phyloP scores from a whole-genome alignment of 2,113 vertebrate genomes.

The Notarius lentiginosus region DNA sequence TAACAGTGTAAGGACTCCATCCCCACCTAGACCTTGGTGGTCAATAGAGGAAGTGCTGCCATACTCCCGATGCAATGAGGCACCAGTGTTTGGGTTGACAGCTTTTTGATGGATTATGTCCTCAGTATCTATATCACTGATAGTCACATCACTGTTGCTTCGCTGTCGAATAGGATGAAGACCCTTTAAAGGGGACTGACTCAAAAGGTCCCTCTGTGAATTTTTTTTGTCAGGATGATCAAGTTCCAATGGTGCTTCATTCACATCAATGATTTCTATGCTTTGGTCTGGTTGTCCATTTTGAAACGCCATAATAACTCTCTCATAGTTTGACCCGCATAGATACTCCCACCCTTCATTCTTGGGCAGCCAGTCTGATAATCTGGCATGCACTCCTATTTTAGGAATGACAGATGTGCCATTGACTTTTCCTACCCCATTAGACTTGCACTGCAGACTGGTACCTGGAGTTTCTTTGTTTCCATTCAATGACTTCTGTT shows the following conservation, averaged over 20 bases:
- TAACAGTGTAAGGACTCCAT: constrained; percentile 90
- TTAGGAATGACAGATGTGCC: constrained; percentile 91
- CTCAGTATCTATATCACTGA: constrained; percentile 94
- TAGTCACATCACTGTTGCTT: constrained; percentile 96
- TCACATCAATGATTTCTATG: constrained; percentile 71
- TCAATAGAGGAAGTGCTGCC: constrained; percentile 98
- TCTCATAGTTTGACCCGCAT: constrained; percentile 78
- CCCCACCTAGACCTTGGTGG: constrained; percentile 85
- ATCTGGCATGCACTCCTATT: constrained; percentile 94
- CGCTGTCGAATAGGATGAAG: constrained; percentile 92
- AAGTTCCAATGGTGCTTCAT: constrained; percentile 68
- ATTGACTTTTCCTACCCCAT: constrained; percentile 82
- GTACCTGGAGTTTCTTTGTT: constrained; percentile 82
- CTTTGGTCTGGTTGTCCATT: constrained; percentile 84
- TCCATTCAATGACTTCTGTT: constrained; percentile 88
- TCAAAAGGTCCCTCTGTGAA: constrained; percentile 80
- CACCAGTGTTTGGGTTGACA: constrained; percentile 94
- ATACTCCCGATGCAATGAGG: constrained; percentile 90
- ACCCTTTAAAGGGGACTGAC: constrained; percentile 83
- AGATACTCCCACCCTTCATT: constrained; percentile 86
- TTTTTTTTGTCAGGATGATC: constrained; percentile 83
- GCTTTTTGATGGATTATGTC: constrained; percentile 90
- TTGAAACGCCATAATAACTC: constrained; percentile 75
- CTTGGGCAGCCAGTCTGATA: constrained; percentile 94
- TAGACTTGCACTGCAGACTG: constrained; percentile 75